Conservation (phyloP, 2,797 vertebrate species). For the Cossypha heuglini region DNA sequence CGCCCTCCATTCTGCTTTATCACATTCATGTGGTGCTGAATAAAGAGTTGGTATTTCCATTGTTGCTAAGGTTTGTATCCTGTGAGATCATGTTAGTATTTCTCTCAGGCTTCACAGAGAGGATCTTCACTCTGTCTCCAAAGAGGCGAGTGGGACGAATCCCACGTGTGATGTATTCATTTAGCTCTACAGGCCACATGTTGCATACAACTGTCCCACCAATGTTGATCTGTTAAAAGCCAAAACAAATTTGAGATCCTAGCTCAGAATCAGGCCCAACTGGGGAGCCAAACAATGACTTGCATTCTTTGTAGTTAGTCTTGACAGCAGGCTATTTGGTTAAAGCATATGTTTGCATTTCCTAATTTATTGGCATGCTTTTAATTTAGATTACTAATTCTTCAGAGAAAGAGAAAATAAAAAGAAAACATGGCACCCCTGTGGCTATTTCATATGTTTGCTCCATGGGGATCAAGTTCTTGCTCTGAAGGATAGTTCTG, state of each 20-base stretch:
- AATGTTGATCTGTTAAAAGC: neutral
- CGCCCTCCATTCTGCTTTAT: neutral
- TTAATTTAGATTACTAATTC: conserved; percentile 21
- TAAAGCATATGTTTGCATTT: conserved; percentile 46
- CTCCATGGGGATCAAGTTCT: neutral
- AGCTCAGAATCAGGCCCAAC: neutral
- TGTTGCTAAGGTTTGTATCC: neutral
- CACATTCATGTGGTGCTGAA: neutral
- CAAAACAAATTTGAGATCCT: neutral
- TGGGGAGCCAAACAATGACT: neutral
- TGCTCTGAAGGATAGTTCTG: neutral
- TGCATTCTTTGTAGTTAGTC: neutral
- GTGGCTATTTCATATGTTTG: conserved; percentile 11
- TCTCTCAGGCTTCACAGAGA: neutral
- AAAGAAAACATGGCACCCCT: conserved; percentile 14
- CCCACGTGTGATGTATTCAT: neutral
- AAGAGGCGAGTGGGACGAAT: neutral
- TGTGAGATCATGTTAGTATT: neutral
- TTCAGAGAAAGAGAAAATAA: conserved; percentile 16
- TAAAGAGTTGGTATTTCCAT: neutral
- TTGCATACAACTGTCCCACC: neutral
- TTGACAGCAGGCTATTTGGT: conserved; percentile 1
- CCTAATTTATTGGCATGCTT: conserved; percentile 37
- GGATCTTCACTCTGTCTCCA: neutral
- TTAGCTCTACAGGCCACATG: neutral